Base-by-base conservation (phyloP, 2,888 invertebrate species). In the Agelastica alni region DNA sequence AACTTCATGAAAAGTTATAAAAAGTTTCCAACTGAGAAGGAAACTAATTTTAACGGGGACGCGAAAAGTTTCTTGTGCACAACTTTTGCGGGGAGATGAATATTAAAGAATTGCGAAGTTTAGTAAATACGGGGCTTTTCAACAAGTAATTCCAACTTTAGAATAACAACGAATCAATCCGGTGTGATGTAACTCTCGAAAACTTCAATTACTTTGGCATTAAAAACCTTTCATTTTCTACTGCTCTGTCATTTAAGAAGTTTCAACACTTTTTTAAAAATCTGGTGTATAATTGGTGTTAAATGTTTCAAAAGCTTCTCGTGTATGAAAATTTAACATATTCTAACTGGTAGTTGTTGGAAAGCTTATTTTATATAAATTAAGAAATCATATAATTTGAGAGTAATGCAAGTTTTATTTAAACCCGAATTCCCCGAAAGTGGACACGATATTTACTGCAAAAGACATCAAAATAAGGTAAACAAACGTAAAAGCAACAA, bases 11-110 rank as follows among this genome's bases (percentile, higher is more conserved):
- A n/a, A 52, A 61, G 58, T 59, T 61, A 53, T 58, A 58, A 53
- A 61, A 61, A 61, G 51, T 61, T 61, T 49, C 48, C 39, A 48
- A 53, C 53, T 51, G 61, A 32, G 36, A 49, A 51, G 61, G 55
- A 63, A 64, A 64, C 64, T 65, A 63, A 64, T 65, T 65, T 65
- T 52, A 64, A 62, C 58, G 43, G 49, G 61, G 58, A 62, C 53
- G 58, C 53, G 58, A 65, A 54, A 52, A 53, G 39, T 48, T 56
- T 57, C 47, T 55, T 43, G 53, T 17, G 47, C 42, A 26, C 39
- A 53, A 59, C 53, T 59, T 55, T 48, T 42, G 53, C 31, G 56
- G 53, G 53, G 46, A 53, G 56, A 58, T 60, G 60, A 60, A 60
- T 60, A 60, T 60, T 60, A 56, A 60, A 49, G 53, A 55, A 55